phyloP scores from a whole-genome alignment of 2,888 invertebrate species.

The Drosophila lacicola region DNA sequence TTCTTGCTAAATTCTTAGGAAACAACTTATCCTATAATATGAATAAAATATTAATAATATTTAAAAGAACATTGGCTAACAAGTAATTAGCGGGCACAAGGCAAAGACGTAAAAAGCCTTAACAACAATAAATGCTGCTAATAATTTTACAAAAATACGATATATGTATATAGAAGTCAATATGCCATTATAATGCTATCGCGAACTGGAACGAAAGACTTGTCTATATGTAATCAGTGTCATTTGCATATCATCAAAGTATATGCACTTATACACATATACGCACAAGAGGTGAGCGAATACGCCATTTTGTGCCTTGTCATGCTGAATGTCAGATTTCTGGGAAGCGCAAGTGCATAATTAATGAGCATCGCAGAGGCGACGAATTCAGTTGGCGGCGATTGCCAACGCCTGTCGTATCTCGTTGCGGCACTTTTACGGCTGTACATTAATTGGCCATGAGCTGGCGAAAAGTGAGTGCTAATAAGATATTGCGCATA shows the following conservation, averaged over 20 bases:
- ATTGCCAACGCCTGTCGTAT: conserved; percentile 17
- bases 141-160: too few relatives aligned
- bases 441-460: conserved; percentile 50
- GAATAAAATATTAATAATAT: too few relatives aligned
- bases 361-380: conserved; percentile 45
- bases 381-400: conserved; percentile 13
- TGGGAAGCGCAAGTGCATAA: conserved; percentile 35
- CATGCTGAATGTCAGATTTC: conserved; percentile 49
- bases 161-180: too few relatives aligned
- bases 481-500: conserved; percentile 56
- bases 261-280: conserved; percentile 11
- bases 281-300: conserved; percentile 25
- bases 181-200: too few relatives aligned
- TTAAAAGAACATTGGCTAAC: too few relatives aligned
- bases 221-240: not conserved
- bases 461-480: conserved; percentile 38
- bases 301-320: conserved; percentile 44
- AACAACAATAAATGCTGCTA: too few relatives aligned
- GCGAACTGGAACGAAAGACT: not conserved
- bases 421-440: conserved; percentile 39
- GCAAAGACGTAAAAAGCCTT: too few relatives aligned
- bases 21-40: too few relatives aligned
- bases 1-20: too few relatives aligned
- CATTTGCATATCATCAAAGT: conserved; percentile 14
- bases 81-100: too few relatives aligned